A percentile compares a stretch with the other conserved stretches of the same genome.
Evolutionary conservation across 2,797 vertebrate genomes (phyloP).

Genomic region (Leptodactylus fallax): DNA sequence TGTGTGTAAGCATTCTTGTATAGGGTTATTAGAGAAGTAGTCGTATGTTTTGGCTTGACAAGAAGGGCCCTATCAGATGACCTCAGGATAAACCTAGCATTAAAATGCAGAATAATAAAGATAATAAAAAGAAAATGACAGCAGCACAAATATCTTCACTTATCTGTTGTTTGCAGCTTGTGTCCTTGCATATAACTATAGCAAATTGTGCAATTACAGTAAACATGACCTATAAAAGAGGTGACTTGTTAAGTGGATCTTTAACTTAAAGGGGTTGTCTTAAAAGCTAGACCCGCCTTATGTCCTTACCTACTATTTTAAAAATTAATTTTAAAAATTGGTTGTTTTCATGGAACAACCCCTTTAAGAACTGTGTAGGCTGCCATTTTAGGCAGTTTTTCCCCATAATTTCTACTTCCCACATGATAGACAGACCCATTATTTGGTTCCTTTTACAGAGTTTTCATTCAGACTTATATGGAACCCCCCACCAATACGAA

Average conservation of each 20-base stretch:
- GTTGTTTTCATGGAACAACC: neutral
- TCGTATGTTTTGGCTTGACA: neutral
- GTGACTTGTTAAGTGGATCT: neutral
- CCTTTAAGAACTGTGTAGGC: neutral
- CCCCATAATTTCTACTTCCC: neutral
- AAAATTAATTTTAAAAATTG: neutral
- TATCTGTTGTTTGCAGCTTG: conserved; percentile 38
- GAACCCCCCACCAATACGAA: no score
- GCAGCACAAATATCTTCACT: neutral
- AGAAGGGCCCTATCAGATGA: neutral
- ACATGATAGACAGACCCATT: neutral
- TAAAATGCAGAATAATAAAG: neutral
- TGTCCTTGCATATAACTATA: conserved; percentile 5
- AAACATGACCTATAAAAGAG: neutral
- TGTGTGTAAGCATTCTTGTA: neutral
- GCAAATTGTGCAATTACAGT: neutral
- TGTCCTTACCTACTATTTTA: no score
- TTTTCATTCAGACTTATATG: neutral
- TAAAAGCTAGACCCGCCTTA: no score
- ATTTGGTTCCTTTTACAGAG: no score
- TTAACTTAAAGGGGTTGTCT: neutral
- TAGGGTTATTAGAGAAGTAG: neutral
- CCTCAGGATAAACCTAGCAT: conserved; percentile 17
- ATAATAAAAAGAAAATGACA: conserved; percentile 14
- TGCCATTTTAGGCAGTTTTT: neutral